phyloP scores from a whole-genome alignment of 2,888 invertebrate species.

The Mesorhabditis belari region DNA sequence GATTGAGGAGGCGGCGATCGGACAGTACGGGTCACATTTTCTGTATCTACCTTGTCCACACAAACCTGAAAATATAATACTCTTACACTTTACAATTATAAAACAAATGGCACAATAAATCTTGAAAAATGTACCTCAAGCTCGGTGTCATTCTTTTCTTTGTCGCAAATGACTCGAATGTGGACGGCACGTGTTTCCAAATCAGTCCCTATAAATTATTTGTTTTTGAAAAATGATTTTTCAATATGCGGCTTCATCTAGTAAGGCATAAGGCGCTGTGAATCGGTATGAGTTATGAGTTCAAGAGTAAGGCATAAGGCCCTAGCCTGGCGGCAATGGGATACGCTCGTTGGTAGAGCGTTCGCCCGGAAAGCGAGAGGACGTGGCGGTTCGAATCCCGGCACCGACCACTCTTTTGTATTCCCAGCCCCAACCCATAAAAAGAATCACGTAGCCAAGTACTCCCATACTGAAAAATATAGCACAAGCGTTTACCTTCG shows the following conservation, averaged over 20 bases:
- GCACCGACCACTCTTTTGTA: too few relatives aligned
- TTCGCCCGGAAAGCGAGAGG: too few relatives aligned
- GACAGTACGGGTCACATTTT: not conserved
- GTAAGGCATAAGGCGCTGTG: not conserved
- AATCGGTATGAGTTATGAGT: not conserved
- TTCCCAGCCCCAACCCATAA: too few relatives aligned
- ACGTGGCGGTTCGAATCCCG: too few relatives aligned
- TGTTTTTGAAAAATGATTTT: not conserved
- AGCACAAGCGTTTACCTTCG: too few relatives aligned
- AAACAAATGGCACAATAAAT: constrained; percentile 11
- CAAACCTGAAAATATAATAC: not conserved
- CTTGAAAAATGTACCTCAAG: constrained; percentile 35
- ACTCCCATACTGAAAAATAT: too few relatives aligned
- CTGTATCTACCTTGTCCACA: not conserved
- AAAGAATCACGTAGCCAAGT: too few relatives aligned
- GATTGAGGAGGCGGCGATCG: not conserved
- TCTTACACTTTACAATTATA: constrained; percentile 7
- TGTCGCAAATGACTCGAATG: constrained; percentile 32
- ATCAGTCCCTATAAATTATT: constrained; percentile 25
- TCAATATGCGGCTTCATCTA: not conserved
- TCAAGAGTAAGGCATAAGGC: not conserved
- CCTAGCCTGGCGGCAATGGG: too few relatives aligned
- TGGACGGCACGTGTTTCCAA: constrained; percentile 22
- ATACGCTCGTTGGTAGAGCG: too few relatives aligned
- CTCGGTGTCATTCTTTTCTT: constrained; percentile 33